Evolutionary conservation across 2,797 vertebrate genomes (phyloP).

Genomic region (Hephaestus fuliginosus): DNA sequence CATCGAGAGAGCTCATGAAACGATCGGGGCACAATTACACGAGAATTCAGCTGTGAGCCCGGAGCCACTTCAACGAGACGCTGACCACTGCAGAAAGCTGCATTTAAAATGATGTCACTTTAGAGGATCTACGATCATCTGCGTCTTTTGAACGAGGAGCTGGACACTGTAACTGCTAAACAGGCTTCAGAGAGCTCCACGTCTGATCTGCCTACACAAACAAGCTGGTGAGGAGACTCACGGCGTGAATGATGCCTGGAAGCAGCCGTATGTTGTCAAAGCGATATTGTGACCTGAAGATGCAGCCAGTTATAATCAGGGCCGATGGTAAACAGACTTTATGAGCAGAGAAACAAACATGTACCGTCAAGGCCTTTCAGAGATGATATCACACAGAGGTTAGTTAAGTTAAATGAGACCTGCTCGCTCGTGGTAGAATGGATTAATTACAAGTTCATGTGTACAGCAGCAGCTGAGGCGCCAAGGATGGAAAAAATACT

Average conservation of each 20-base stretch:
- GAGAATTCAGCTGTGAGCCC: constrained; percentile 10
- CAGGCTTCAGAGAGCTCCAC: neutral
- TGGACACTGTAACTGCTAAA: neutral
- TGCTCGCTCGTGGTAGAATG: neutral
- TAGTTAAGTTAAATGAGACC: neutral
- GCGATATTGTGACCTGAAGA: neutral
- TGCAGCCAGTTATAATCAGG: neutral
- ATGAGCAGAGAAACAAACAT: neutral
- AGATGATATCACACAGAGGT: neutral
- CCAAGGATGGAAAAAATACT: neutral
- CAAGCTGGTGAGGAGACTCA: neutral
- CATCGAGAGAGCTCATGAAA: constrained; percentile 42
- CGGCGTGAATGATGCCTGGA: neutral
- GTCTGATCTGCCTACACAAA: neutral
- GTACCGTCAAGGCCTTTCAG: neutral
- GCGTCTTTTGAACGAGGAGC: neutral
- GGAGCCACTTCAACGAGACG: neutral
- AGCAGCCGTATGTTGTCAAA: neutral
- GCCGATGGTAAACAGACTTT: neutral
- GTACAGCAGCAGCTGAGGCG: neutral
- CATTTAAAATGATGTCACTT: neutral
- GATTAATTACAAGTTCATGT: neutral
- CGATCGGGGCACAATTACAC: constrained; percentile 27
- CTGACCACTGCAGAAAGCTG: neutral
- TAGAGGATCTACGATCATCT: neutral